These are phyloP conservation scores for Acropora tenuis DNA, from an alignment of 64 coral and sea anemone species.

Conservation along the genomic window DNA sequence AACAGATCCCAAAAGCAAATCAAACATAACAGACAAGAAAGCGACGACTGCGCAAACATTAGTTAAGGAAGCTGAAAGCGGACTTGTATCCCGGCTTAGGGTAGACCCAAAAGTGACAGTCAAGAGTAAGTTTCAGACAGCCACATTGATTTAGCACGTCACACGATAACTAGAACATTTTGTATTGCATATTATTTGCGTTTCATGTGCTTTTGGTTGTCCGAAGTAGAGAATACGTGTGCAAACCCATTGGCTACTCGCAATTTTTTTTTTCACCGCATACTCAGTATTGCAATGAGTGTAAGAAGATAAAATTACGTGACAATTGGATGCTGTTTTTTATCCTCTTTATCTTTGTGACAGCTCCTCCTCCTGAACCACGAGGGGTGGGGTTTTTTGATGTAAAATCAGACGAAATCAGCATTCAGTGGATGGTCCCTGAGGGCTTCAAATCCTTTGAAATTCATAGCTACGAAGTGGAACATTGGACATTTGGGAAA, in stretches of 20 bases:
- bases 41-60: not conserved
- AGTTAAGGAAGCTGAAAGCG: not conserved
- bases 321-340: no score
- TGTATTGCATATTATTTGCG: no score
- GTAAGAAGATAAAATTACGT: no score
- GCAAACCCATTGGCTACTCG: no score
- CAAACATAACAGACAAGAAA: not conserved
- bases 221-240: no score
- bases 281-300: no score
- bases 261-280: no score
- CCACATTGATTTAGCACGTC: no score
- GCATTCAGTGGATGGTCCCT: not conserved
- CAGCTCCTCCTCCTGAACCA: not conserved
- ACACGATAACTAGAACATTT: no score
- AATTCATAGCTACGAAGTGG: not conserved
- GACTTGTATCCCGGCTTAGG: not conserved
- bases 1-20: conserved; percentile 11
- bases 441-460: not conserved
- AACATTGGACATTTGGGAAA: not conserved
- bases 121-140: not conserved
- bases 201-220: no score
- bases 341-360: not conserved
- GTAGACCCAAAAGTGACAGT: not conserved
- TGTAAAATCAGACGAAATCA: not conserved
- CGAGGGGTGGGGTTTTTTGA: not conserved